A percentile compares a stretch with the other conserved stretches of the same genome.
Conservation (phyloP, 2,797 vertebrate genomes). For the Glyptemys insculpta region DNA sequence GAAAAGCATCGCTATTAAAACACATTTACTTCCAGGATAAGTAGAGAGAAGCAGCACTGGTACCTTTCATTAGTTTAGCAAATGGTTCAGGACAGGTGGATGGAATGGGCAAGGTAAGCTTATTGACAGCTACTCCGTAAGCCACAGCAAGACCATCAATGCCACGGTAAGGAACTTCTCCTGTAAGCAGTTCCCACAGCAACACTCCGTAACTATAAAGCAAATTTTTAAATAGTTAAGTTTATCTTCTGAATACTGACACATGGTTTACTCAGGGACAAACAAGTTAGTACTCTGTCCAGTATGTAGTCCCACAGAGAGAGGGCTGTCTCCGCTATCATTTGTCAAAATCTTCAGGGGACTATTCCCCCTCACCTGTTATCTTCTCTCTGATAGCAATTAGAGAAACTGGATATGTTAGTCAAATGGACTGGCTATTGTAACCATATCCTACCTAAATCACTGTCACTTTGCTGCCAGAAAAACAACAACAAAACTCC, state of each 20-base stretch:
- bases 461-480: neutral
- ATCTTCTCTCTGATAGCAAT: neutral
- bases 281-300: neutral
- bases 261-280: slow-evolving; percentile 12
- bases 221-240: slow-evolving; percentile 58
- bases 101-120: slow-evolving; percentile 94
- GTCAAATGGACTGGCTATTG: neutral
- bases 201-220: slow-evolving; percentile 92
- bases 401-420: neutral
- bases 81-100: slow-evolving; percentile 96
- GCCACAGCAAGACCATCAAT: slow-evolving; percentile 97
- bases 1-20: neutral
- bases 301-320: neutral
- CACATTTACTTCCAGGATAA: neutral
- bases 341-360: neutral
- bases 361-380: neutral
- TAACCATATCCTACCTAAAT: neutral
- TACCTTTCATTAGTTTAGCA: slow-evolving; percentile 97
- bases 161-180: slow-evolving; percentile 95
- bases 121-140: slow-evolving; percentile 95
- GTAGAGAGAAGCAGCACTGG: neutral
- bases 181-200: slow-evolving; percentile 96
- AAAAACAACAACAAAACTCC: neutral
- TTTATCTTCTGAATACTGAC: slow-evolving; percentile 27
- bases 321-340: neutral